These are phyloP conservation scores for Gasterosteus aculeatus DNA, from an alignment of 2,113 vertebrate genomes.

Conservation along the genomic window DNA sequence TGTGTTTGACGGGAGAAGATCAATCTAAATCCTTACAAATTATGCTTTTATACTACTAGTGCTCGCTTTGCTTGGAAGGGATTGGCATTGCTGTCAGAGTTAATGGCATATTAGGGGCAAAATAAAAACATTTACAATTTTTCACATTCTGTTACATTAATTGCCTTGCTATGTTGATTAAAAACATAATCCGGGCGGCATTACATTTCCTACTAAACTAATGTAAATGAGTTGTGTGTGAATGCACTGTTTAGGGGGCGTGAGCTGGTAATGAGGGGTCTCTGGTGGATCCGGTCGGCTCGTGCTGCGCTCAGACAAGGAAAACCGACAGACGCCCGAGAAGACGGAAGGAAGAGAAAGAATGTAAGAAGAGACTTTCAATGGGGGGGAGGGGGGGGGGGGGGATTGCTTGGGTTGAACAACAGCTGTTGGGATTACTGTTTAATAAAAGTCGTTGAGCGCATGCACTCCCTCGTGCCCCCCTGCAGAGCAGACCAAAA, in stretches of 20 bases:
- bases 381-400: conserved; percentile 27
- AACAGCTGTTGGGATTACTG: conserved; percentile 82
- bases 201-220: conserved; percentile 16
- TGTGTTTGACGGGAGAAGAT: neutral
- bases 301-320: conserved; percentile 40
- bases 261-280: conserved; percentile 54
- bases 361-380: conserved; percentile 18
- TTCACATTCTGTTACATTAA: conserved; percentile 1
- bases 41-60: neutral
- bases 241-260: conserved; percentile 26
- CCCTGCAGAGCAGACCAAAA: conserved; percentile 69
- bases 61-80: neutral
- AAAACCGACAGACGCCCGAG: conserved; percentile 35
- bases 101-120: neutral
- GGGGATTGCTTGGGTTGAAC: conserved; percentile 39
- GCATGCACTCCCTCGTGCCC: conserved; percentile 59
- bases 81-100: neutral
- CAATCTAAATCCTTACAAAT: neutral
- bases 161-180: conserved; percentile 31
- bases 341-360: conserved; percentile 38
- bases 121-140: neutral
- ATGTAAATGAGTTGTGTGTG: conserved; percentile 38
- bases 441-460: conserved; percentile 73
- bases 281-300: conserved; percentile 45
- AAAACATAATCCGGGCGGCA: conserved; percentile 17